Evolutionary conservation across 2,113 vertebrate species (phyloP).

Genomic region (Callospermophilus lateralis): DNA sequence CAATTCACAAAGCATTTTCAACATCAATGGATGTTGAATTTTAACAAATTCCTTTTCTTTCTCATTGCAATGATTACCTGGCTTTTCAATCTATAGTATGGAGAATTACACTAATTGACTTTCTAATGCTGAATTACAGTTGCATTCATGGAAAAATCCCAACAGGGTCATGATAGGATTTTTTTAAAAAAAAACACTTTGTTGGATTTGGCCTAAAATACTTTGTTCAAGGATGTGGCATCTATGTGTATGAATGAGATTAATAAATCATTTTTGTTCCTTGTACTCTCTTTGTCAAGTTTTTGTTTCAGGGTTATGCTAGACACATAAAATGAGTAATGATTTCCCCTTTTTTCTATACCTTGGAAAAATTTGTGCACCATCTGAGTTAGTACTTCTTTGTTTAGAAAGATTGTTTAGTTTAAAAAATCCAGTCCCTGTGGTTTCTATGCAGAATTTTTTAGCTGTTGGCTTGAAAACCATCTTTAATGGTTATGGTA

Average conservation of each 20-base stretch:
- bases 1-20: not conserved
- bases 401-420: not conserved
- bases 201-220: not conserved
- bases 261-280: not conserved
- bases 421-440: not conserved
- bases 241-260: not conserved
- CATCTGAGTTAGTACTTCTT: not conserved
- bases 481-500: not conserved
- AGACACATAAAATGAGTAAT: not conserved
- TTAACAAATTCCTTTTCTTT: constrained; percentile 11
- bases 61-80: not conserved
- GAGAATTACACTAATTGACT: not conserved
- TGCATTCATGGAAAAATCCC: not conserved
- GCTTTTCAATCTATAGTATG: not conserved
- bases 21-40: not conserved
- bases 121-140: not conserved
- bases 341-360: not conserved
- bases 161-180: not conserved
- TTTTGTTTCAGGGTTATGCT: not conserved
- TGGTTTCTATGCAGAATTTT: not conserved
- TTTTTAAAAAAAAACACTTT: not conserved
- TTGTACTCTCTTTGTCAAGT: not conserved
- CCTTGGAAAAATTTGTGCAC: not conserved
- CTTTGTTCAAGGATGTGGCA: not conserved
- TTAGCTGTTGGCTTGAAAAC: not conserved